Percentiles rank a stretch among this genome's conserved stretches.
Evolutionary conservation across 2,888 invertebrate genomes (phyloP).

Genomic region (Noctua janthina): DNA sequence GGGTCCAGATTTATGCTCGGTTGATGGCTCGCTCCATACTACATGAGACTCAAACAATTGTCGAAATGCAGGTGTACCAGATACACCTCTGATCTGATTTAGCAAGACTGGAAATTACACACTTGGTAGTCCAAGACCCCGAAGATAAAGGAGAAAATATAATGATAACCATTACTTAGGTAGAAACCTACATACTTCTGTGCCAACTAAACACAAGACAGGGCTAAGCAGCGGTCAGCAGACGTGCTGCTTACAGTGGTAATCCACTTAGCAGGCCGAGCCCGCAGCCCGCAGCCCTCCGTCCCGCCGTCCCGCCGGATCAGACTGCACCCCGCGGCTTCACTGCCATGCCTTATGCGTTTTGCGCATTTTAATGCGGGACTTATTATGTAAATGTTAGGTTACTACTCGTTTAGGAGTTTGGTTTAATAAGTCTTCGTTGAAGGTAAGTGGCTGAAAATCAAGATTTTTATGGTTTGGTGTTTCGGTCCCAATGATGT

Average conservation of each 20-base stretch:
- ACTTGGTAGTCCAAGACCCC: neutral
- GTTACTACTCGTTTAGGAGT: constrained; percentile 34
- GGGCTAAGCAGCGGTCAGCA: constrained; percentile 34
- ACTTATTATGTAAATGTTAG: constrained; percentile 19
- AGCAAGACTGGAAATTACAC: neutral
- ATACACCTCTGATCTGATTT: neutral
- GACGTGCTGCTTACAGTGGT: constrained; percentile 44
- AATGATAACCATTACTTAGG: neutral
- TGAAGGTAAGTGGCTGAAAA: neutral
- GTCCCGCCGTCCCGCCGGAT: constrained; percentile 27
- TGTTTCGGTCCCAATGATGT: neutral
- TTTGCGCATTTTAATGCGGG: constrained; percentile 55
- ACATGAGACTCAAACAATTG: neutral
- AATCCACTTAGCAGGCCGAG: constrained; percentile 63
- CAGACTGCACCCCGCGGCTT: constrained; percentile 66
- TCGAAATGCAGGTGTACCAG: neutral
- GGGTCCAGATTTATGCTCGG: neutral
- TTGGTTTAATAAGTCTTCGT: constrained; percentile 26
- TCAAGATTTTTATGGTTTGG: neutral
- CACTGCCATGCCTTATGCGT: constrained; percentile 65
- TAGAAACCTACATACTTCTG: neutral
- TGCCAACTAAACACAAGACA: neutral
- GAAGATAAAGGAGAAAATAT: neutral
- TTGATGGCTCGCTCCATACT: neutral
- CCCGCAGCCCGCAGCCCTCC: neutral